These are phyloP conservation scores for Disparrhopalites patrizii DNA, from an alignment of 2,888 invertebrate species.

Conservation along the genomic window DNA sequence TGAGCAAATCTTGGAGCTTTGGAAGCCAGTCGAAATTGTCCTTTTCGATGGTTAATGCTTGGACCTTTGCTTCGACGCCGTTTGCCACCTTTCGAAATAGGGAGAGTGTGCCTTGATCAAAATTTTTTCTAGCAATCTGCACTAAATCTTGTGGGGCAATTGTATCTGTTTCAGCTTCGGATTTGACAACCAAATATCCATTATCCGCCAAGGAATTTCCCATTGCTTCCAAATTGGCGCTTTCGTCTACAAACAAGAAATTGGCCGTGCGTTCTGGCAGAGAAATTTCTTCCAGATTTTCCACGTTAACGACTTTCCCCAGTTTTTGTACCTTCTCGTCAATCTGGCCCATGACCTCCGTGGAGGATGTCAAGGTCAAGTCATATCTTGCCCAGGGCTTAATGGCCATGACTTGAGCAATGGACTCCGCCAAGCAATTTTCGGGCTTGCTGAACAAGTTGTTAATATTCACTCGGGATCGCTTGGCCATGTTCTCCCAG, in stretches of 20 bases:
- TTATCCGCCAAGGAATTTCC: background rate
- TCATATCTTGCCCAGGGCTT: background rate
- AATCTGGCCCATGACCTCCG: background rate
- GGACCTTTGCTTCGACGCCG: background rate
- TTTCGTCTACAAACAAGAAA: background rate
- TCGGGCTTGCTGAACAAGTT: background rate
- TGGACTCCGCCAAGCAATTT: background rate
- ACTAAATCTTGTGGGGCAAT: background rate
- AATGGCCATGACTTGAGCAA: background rate
- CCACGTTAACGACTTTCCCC: background rate
- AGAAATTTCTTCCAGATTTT: background rate
- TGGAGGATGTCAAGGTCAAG: background rate
- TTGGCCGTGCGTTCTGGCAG: background rate
- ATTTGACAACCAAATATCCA: background rate
- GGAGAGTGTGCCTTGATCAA: background rate
- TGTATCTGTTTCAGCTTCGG: background rate
- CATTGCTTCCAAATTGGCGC: background rate
- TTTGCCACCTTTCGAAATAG: background rate
- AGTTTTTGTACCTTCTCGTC: background rate
- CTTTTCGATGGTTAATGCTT: conserved; percentile 61
- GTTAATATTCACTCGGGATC: conserved; percentile 50
- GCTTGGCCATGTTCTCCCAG: conserved; percentile 20
- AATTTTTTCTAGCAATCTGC: background rate
- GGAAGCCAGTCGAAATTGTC: conserved; percentile 75
- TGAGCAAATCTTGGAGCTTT: conserved; percentile 66